Base-by-base conservation (phyloP, 2,113 vertebrate genomes). In the Dromas ardeola region DNA sequence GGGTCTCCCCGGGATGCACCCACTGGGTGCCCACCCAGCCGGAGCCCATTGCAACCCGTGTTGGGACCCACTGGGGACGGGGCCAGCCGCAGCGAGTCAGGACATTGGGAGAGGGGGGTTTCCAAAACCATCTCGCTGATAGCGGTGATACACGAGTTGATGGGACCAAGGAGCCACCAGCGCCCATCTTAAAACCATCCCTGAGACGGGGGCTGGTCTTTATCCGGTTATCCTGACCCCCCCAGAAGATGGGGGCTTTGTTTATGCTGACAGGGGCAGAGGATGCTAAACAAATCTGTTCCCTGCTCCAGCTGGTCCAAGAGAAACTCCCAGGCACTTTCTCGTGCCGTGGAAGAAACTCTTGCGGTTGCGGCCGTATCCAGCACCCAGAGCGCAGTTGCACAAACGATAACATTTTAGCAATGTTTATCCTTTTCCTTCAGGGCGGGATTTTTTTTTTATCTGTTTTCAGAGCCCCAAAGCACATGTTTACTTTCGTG, bases 391-490 rank as follows among this genome's bases (percentile, higher is more conserved):
- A 63, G 70, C 3, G 2, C 66, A 5, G 62, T 71, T 32, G 72
- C 69, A 88, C 69, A 47, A 93, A 91, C 0, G 88, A 88, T 59
- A 95, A 95, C 94, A 82, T 77, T 76, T 30, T 32, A 95, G 94
- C 73, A 34, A 66, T 94, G 93, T 95, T 95, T 95, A 96, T 91
- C 69, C 83, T 81, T 13, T 58, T 78, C 81, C 88, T 95, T 67
- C 94, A 81, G 94, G 89, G 83, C 2, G 10, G 56, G 13, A 76
- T 92, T 56, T 81, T 74, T 55, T 81, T 94, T 76, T 81, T 40
- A 92, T 89, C 93, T 73, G 61, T 92, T 95, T 93, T 90, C 88
- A 92, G 94, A 97, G 92, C 94, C 92, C 90, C 86, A 71, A 92
- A 91, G 90, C 82, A 45, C 80, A 2, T 95, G 92, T 97, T 97